Evolutionary conservation across 2,113 vertebrate species (phyloP).

Genomic region (Oryzias celebensis): DNA sequence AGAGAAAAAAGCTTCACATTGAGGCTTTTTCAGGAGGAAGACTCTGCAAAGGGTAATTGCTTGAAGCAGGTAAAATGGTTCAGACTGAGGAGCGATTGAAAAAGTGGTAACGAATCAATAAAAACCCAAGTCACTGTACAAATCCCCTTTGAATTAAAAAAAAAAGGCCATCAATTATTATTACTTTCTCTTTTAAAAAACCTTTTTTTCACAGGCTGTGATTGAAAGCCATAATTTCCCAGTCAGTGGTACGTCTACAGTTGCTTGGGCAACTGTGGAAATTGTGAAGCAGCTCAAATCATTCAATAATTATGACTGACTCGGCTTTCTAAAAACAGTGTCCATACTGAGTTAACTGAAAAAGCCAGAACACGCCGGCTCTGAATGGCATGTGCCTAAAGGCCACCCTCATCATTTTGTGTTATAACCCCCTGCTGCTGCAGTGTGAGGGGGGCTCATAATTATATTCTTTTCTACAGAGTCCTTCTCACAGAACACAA

Average conservation of each 20-base stretch:
- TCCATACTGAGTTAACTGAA: too few relatives aligned
- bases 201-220: not conserved
- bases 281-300: not conserved
- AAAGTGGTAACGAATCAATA: not conserved
- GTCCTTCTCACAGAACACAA: too few relatives aligned
- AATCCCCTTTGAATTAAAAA: slow-evolving; percentile 4
- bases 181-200: slow-evolving; percentile 1
- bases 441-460: too few relatives aligned
- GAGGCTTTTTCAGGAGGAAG: slow-evolving; percentile 14
- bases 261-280: not conserved
- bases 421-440: too few relatives aligned
- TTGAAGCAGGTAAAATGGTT: slow-evolving; percentile 25
- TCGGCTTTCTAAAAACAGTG: not conserved
- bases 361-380: too few relatives aligned
- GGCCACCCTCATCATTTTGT: too few relatives aligned
- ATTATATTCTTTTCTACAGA: too few relatives aligned
- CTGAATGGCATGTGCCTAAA: too few relatives aligned
- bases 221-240: not conserved
- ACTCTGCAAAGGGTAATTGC: slow-evolving; percentile 27
- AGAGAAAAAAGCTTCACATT: slow-evolving; percentile 1
- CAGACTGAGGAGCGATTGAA: not conserved
- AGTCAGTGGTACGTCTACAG: not conserved
- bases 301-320: not conserved
- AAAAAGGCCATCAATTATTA: not conserved
- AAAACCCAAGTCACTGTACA: slow-evolving; percentile 4